These are phyloP conservation scores for Disparrhopalites patrizii DNA, from an alignment of 2,888 invertebrate genomes.

Conservation along the genomic window DNA sequence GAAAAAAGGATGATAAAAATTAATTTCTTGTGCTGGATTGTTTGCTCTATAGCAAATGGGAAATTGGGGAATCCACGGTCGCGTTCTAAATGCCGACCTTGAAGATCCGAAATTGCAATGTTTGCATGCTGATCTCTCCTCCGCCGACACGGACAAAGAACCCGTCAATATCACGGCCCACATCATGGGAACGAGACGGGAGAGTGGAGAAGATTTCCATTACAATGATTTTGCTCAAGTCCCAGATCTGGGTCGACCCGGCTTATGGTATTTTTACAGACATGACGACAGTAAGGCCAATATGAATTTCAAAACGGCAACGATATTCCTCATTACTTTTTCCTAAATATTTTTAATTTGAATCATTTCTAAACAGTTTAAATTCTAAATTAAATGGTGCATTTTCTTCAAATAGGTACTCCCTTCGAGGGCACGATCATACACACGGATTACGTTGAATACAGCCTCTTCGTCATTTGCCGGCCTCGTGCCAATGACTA, in stretches of 20 bases:
- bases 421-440: conserved; percentile 3
- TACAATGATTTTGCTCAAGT: not conserved
- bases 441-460: conserved; percentile 21
- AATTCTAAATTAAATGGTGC: not conserved
- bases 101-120: conserved; percentile 11
- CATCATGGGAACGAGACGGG: not conserved
- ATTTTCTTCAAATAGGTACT: not conserved
- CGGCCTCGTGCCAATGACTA: not conserved
- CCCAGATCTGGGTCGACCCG: not conserved
- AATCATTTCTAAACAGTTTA: not conserved
- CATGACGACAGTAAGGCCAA: not conserved
- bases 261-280: too few species aligned
- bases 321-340: too few species aligned
- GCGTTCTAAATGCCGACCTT: not conserved
- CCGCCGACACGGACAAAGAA: not conserved
- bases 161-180: not conserved
- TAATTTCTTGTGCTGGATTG: too few species aligned
- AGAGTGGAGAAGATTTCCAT: not conserved
- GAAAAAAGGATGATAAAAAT: too few species aligned
- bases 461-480: conserved; percentile 18
- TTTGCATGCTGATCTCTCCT: not conserved
- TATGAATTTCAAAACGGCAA: too few species aligned
- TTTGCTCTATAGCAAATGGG: conserved; percentile 14
- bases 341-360: conserved; percentile 1
- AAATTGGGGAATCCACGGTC: conserved; percentile 19